These are phyloP conservation scores for Protosalanx chinensis DNA, from an alignment of 2,797 vertebrate genomes.

Conservation along the genomic window DNA sequence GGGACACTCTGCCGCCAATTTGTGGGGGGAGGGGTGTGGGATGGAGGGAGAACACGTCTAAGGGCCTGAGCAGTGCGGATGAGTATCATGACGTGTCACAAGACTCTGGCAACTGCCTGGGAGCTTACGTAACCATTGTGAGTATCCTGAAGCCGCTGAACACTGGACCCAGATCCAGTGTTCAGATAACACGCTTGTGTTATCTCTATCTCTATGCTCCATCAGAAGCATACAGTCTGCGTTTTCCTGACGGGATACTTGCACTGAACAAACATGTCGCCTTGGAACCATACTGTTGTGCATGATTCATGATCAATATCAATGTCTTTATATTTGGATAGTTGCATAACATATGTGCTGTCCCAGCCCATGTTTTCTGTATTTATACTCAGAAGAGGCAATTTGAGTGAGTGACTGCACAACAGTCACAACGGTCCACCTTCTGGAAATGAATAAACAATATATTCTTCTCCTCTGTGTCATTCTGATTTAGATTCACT, in stretches of 20 bases:
- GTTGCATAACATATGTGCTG: slow-evolving; percentile 30
- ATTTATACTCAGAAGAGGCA: slow-evolving; percentile 34
- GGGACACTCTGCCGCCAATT: slow-evolving; percentile 30
- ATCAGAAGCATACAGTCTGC: not conserved
- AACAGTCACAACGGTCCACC: slow-evolving; percentile 25
- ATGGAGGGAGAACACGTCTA: not conserved
- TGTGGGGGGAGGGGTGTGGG: slow-evolving; percentile 26
- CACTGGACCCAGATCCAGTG: not conserved
- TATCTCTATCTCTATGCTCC: not conserved
- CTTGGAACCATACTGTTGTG: slow-evolving; percentile 10
- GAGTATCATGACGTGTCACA: slow-evolving; percentile 42
- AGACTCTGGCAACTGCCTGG: slow-evolving; percentile 33
- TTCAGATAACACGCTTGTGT: not conserved
- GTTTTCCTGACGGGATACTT: not conserved
- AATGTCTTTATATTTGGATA: slow-evolving; percentile 24
- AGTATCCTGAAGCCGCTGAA: slow-evolving; percentile 6
- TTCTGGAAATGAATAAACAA: slow-evolving; percentile 33
- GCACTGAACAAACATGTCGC: not conserved
- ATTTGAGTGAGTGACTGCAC: slow-evolving; percentile 22
- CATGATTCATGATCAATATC: slow-evolving; percentile 46
- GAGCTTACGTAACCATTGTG: slow-evolving; percentile 41
- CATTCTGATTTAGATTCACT: not conserved
- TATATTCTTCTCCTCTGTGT: slow-evolving; percentile 10
- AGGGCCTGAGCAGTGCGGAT: not conserved
- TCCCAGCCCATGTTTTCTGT: slow-evolving; percentile 27